Base-by-base conservation (phyloP, 23 tunicate species). In the Diplosoma virens region DNA sequence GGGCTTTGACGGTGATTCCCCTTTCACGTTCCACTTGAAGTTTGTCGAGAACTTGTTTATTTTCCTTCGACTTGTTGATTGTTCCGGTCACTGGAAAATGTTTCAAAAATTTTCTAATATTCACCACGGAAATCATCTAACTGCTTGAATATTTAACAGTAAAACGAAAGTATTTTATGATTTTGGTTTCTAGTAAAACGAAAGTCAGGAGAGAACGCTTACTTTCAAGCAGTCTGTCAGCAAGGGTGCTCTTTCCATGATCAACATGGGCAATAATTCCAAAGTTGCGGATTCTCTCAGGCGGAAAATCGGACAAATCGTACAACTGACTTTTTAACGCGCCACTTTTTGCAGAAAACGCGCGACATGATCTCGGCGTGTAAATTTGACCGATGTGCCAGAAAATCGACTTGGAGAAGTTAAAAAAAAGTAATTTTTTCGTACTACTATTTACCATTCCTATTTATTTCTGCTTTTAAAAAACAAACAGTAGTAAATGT, bases 1-100 rank as follows among this genome's bases (percentile, higher is more conserved):
- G 94, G 6, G 98, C 93, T 65, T 93, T 93, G 32, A 93, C 98
- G 25, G 98, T 93, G 29, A 93, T 93, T 9, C 98, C 98, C 18
- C 98, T 69, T 41, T 93, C 98, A 3, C 93, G 48, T 45, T 89
- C 96, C 58, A 89, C 96, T 71, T 78, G 96, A 32, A 89, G 66
- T 18, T 64, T 89, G 52, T 89, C 96, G 58, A 89, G 66, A 27
- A 89, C 84, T 77, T 89, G 96, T 54, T 89, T 82, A 55, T 82
- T 89, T 47, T 78, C 80, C 7, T 74, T 35, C 17, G 86, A 83
- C 28, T 63, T 52, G 3, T 52, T 3, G 2, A 89, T 89, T 1
- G 96, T 46, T 16, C 88, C 96, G 5, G 96, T 89, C 26, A 82
- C 93, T 87, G 59, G 3, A 54, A 61, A 47, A 41, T 14, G 14